Base-by-base conservation (phyloP, 2,797 vertebrate genomes). In the Ibycter americanus region DNA sequence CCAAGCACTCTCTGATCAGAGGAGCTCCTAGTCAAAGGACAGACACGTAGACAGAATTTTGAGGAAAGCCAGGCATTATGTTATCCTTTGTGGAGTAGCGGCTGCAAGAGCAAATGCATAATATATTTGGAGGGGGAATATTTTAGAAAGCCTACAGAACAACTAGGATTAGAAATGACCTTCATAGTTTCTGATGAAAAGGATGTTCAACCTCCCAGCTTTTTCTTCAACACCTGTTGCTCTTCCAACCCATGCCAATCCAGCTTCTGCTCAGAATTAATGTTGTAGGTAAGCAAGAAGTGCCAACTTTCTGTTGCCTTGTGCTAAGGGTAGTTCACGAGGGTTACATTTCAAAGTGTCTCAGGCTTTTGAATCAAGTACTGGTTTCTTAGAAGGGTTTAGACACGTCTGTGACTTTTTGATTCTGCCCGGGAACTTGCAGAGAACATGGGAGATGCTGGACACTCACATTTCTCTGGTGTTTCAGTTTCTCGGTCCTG, bases 1-100 rank as follows among this genome's bases (percentile, higher is more conserved):
- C 70, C 85, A 93, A 93, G 66, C 38, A 38, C 42, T 77, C 61
- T 90, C 83, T 82, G 77, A 94, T 79, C 83, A 94, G 85, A 82
- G 58, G 66, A 79, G 34, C 31, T 77, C 47, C 31, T 36, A 95
- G 68, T 59, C 58, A 79, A 89, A 91, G 70, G 66, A 82, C 42
- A 76, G 46, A 21, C 29, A 86, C 0, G 6, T 4, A 86, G 21
- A 67, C 25, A 93, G 16, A 76, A 81, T 58, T 84, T 42, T 65
- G 54, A 89, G 46, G 32, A 79, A 88, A 76, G 12, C 7, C 47
- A 91, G 72, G 63, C 29, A 59, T 47, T 65, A 16, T 31, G 15
- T 67, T 89, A 20, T 40, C 32, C 19, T 81, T 83, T n/a, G 16
- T 66, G 51, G 31, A 91, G 62, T 8, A 90, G 11, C 12, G 84